A percentile compares a stretch with the other conserved stretches of the same genome.
These are phyloP conservation scores for Syngnathus acus DNA, from an alignment of 2,797 vertebrate species.

Conservation along the genomic window DNA sequence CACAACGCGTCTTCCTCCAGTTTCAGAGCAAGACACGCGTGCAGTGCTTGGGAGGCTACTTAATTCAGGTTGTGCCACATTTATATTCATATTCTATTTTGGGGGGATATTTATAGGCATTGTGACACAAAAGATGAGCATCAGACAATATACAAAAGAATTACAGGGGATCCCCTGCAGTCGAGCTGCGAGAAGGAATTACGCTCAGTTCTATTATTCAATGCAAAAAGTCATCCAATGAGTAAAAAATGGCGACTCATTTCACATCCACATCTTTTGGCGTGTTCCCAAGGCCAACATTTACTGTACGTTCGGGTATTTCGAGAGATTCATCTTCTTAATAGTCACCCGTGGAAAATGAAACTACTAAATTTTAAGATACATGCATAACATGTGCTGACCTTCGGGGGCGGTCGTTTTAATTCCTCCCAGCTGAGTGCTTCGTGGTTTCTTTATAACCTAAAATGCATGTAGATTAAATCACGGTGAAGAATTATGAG, in stretches of 20 bases:
- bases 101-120: background rate
- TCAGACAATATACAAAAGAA: background rate
- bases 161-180: background rate
- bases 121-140: slow-evolving; percentile 1
- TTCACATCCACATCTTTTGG: no score
- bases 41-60: background rate
- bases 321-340: background rate
- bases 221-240: background rate
- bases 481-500: background rate
- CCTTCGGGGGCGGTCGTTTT: slow-evolving; percentile 23
- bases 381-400: slow-evolving; percentile 1
- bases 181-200: background rate
- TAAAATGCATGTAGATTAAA: slow-evolving; percentile 12
- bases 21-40: slow-evolving; percentile 4
- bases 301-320: background rate
- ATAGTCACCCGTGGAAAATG: background rate
- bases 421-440: slow-evolving; percentile 17
- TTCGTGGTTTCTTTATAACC: slow-evolving; percentile 7
- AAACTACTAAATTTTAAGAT: background rate
- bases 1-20: slow-evolving; percentile 23
- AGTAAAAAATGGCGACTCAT: no score
- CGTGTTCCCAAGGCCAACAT: background rate
- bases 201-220: background rate
- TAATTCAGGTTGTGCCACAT: slow-evolving; percentile 6
- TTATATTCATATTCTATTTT: background rate